Conservation (phyloP, 2,113 vertebrate genomes). For the Porphyrio hochstetteri region DNA sequence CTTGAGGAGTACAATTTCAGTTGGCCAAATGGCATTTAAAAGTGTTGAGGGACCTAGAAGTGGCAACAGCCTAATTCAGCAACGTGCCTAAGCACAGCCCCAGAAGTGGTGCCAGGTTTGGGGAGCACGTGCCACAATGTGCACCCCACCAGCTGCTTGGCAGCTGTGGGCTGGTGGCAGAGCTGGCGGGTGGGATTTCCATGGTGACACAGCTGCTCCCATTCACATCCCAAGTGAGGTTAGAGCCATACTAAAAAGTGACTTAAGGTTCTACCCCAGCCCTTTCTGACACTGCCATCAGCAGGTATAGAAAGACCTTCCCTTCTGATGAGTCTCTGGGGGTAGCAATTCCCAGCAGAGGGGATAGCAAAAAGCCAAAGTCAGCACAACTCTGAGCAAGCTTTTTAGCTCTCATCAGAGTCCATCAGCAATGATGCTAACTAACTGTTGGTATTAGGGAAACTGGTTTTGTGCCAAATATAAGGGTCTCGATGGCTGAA, state of each 20-base stretch:
- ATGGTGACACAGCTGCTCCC: neutral
- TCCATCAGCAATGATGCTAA: accelerated
- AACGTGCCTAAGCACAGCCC: neutral
- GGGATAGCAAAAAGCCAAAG: neutral
- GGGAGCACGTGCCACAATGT: accelerated
- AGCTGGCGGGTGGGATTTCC: neutral
- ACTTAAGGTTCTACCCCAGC: neutral
- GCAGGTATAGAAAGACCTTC: neutral
- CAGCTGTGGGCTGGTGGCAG: neutral
- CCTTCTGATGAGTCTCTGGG: accelerated
- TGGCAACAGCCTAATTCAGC: neutral
- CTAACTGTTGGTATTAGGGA: neutral
- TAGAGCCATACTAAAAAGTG: neutral
- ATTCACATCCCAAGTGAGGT: neutral
- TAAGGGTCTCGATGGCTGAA: neutral
- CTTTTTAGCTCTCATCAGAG: neutral
- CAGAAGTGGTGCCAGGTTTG: neutral
- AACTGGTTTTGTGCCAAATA: neutral
- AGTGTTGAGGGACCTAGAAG: neutral
- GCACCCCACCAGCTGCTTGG: accelerated
- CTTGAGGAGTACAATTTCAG: neutral
- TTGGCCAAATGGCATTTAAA: neutral
- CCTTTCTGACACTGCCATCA: neutral
- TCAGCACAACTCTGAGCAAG: neutral
- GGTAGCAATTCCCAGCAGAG: neutral